Base-by-base conservation (phyloP, 2,113 vertebrate genomes). In the Zosterops hypoxanthus region DNA sequence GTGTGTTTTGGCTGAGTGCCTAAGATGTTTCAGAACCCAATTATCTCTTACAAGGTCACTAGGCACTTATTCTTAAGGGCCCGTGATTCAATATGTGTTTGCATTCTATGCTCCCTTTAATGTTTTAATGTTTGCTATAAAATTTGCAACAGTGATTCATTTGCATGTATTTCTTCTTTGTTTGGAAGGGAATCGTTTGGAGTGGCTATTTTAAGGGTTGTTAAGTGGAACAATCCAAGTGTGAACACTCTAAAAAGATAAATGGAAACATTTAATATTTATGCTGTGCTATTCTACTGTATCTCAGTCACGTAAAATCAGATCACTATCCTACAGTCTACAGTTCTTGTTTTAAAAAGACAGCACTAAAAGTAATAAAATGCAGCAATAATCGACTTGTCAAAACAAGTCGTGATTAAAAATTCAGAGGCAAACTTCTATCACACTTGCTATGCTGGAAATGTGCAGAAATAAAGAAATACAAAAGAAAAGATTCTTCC, bases 261-360 rank as follows among this genome's bases (percentile, higher is more conserved):
- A 90, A 96, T 90, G 75, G 87, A 95, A 95, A 77, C 17, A 36
- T 91, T 94, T 86, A 90, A 95, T 94, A 94, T 95, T 91, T 90
- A 91, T 95, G 70, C 42, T 82, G 12, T 77, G 36, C 42, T 93
- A 41, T 91, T 93, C 86, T 79, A 41, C 59, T 52, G 77, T 29
- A 36, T 21, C 41, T 84, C 59, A 69, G 69, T 76, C 80, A 77
- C 5, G 1, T 89, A 78, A 88, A 86, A 79, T n/a, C 81, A 82
- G 60, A 95, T 68, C 69, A 53, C 77, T 82, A 24, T 21, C 70
- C 53, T 68, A 46, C 55, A 72, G 57, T 22, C 53, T 68, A 46
- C 55, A 72, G 57, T 22, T 81, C 34, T 64, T 34, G 8, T 66
- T 78, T 86, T 44, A 70, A 92, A 94, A 92, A 61, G 55, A 71